Evolutionary conservation across 2,888 invertebrate species (phyloP), one percentile per base, ranked within the genome.

Genomic region (Holacanthella duospinosa): DNA sequence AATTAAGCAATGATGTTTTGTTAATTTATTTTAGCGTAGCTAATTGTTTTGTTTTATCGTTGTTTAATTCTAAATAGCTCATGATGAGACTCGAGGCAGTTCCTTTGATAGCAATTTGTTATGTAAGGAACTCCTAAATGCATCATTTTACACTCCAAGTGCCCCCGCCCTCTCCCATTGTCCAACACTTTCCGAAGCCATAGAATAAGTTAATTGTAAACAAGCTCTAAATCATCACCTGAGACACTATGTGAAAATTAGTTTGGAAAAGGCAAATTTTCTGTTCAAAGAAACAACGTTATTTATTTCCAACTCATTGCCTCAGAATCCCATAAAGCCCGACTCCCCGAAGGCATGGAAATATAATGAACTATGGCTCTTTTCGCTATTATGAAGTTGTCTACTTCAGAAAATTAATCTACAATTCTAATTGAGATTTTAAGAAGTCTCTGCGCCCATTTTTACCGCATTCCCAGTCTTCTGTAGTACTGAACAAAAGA

Each of bases 361-460:
- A 48, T n/a, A 21, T 9, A 36, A 48, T 48, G 48, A 48, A 21
- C 48, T 55, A 26, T 26, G 55, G 26, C 27, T n/a, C 4, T 9
- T 27, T 55, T 6, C 12, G 25, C 55, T n/a, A 55, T 55, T 55
- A 28, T 55, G 55, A 55, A 48, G 48, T 48, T 48, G 48, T 48
- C 55, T 26, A 48, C 19, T 21, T 48, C 19, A 48, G 21, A 48
- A 21, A 21, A 48, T 55, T 55, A 55, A 55, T 55, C 29, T 55
- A 55, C 55, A 55, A 55, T 55, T 55, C 55, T 55, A 55, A 55
- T 55, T 55, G 55, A 12, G 55, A 16, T 36, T 36, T 36, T 36
- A 36, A 36, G 36, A 36, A 36, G 6, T 36, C 36, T n/a, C n/a
- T n/a, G n/a, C n/a, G n/a, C n/a, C n/a, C n/a, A n/a, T n/a, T n/a